These are phyloP conservation scores for Coecobrya sp. DNA, from an alignment of 2,888 invertebrate genomes.

Conservation along the genomic window DNA sequence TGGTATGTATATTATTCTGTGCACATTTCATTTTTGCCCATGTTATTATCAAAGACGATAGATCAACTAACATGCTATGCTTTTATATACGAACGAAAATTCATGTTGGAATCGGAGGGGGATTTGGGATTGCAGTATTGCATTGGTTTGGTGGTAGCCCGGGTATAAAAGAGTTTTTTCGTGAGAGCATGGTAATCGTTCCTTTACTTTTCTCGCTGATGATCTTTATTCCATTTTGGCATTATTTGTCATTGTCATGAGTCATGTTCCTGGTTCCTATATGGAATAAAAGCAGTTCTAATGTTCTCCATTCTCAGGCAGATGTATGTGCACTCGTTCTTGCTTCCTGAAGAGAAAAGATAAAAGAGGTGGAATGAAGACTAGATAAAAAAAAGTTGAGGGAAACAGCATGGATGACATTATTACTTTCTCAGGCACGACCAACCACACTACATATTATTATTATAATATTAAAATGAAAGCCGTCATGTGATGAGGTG, in stretches of 20 bases:
- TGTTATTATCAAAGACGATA: conserved; percentile 21
- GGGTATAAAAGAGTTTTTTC: neutral
- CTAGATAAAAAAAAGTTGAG: no score
- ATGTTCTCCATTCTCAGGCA: neutral
- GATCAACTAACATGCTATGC: neutral
- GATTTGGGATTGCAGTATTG: no score
- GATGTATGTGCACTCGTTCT: no score
- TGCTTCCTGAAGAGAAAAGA: neutral
- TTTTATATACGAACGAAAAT: neutral
- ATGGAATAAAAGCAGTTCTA: neutral
- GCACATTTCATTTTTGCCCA: conserved; percentile 33
- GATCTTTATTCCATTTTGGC: conserved; percentile 29
- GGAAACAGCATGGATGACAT: conserved; percentile 13
- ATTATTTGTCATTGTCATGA: conserved; percentile 74
- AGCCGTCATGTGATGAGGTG: neutral
- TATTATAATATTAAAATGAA: no score
- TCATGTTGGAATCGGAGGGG: neutral
- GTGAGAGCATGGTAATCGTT: conserved; percentile 13
- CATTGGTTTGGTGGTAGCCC: neutral
- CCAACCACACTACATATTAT: conserved; percentile 21
- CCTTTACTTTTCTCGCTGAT: conserved; percentile 26
- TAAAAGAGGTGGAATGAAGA: conserved; percentile 10
- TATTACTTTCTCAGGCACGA: conserved; percentile 33
- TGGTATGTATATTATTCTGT: neutral
- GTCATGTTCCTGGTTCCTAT: neutral